Percentiles rank a stretch among this genome's conserved stretches.
Evolutionary conservation across 1,140 invertebrate species (phyloP).

Genomic region (Leucophenga varia): DNA sequence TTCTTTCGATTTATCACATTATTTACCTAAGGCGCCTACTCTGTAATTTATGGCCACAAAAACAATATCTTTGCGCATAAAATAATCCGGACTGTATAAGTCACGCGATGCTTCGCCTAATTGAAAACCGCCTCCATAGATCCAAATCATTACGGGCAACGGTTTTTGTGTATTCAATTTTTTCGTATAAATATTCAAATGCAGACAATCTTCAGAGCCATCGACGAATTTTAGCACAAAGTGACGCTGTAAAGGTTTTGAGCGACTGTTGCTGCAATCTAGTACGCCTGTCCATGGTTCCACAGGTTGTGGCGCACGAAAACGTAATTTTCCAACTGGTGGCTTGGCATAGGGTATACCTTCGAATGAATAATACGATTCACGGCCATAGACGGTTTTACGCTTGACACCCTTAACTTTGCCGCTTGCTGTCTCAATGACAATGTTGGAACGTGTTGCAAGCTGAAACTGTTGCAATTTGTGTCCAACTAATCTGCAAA

Average conservation of each 20-base stretch:
- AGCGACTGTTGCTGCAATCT: conserved; percentile 53
- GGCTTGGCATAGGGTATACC: conserved; percentile 58
- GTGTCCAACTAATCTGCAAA: not conserved
- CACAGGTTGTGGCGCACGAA: conserved; percentile 59
- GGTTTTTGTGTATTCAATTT: conserved; percentile 25
- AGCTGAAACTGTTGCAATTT: not conserved
- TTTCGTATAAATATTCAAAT: conserved; percentile 75
- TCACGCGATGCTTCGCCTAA: conserved; percentile 52
- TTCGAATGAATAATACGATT: conserved; percentile 39
- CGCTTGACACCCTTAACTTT: conserved; percentile 30
- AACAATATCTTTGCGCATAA: conserved; percentile 59
- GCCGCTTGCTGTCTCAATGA: not conserved
- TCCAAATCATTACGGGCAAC: conserved; percentile 64
- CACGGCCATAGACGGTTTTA: conserved; percentile 36
- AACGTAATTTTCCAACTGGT: conserved; percentile 58
- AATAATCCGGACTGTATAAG: conserved; percentile 57
- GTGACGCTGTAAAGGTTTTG: conserved; percentile 35
- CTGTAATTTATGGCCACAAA: conserved; percentile 64
- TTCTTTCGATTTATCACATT: conserved; percentile 11
- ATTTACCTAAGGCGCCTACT: conserved; percentile 58
- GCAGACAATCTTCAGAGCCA: conserved; percentile 77
- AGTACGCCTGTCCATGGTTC: conserved; percentile 58
- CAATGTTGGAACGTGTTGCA: not conserved
- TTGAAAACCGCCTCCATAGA: conserved; percentile 65
- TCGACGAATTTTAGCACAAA: conserved; percentile 25